Evolutionary conservation across 2,113 vertebrate genomes (phyloP), one percentile per base, ranked within the genome.

Genomic region (Neogale vison): DNA sequence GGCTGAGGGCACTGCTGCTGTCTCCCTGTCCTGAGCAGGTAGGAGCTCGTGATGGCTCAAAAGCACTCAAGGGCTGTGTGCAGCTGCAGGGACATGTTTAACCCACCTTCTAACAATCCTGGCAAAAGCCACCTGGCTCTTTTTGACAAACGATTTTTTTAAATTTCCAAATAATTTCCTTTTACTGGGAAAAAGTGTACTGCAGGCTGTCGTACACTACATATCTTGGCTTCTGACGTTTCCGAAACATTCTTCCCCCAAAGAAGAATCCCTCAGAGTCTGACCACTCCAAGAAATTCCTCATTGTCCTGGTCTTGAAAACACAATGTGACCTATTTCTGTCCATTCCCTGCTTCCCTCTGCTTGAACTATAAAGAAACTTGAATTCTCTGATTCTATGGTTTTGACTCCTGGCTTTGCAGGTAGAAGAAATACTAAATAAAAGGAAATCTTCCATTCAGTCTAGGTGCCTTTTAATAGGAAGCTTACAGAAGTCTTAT

Each of bases 371-470:
- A 90, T 55, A 94, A 96, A 98, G 87, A 89, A 72, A 90, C 87
- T 12, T 42, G 24, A 95, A 88, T 82, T 74, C 29, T 96, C 67
- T 96, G 72, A 97, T 97, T 96, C 39, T 7, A 34, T 6, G 1
- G 59, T 65, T 96, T 65, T 96, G 86, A 96, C 39, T 97, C n/a
- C 45, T 89, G 59, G 82, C 82, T 95, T 83, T 96, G 67, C 86
- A 86, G 91, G 59, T 36, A 93, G 59, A 47, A 80, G 65, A 95
- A 50, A 79, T 42, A 94, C 47, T 84, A 94, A 93, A 93, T 69
- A 79, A 95, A 93, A 96, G 39, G 26, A 96, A 90, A 86, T 63
- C 57, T 71, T 50, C 29, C 69, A 69, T 71, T 96, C 47, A 42
- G 34, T 20, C 23, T 24, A 50, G 31, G 52, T 83, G n/a, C 17